Conservation (phyloP, 2,797 vertebrate species). For the Capromys pilorides region DNA sequence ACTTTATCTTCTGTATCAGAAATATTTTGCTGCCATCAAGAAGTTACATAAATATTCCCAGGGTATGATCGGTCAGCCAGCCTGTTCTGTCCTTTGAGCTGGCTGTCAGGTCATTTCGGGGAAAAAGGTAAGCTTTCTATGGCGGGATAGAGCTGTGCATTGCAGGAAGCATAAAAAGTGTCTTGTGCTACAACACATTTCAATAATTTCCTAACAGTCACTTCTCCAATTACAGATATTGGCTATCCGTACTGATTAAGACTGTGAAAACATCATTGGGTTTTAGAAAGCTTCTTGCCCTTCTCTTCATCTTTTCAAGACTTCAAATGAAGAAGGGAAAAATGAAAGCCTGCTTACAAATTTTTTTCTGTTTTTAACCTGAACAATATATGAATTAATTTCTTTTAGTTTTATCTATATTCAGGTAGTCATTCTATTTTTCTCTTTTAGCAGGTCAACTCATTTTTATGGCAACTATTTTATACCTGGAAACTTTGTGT, state of each 20-base stretch:
- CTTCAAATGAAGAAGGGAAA: neutral
- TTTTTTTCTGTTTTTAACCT: constrained; percentile 35
- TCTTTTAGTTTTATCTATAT: constrained; percentile 7
- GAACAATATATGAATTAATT: neutral
- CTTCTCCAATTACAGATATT: constrained; percentile 49
- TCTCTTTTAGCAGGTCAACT: neutral
- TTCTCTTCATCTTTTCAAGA: constrained; percentile 38
- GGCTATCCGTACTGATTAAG: neutral
- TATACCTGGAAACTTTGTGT: constrained; percentile 25
- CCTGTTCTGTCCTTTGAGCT: constrained; percentile 49
- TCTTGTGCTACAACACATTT: constrained; percentile 54
- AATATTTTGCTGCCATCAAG: constrained; percentile 69
- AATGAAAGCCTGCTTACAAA: constrained; percentile 19
- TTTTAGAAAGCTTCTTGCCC: neutral
- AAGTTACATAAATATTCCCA: constrained; percentile 74
- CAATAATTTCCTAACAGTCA: constrained; percentile 47
- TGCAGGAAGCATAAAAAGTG: constrained; percentile 17
- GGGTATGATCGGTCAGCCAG: constrained; percentile 47
- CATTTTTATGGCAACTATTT: constrained; percentile 1
- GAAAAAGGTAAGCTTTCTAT: constrained; percentile 57
- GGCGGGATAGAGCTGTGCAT: neutral
- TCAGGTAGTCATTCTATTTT: neutral
- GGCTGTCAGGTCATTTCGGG: constrained; percentile 16
- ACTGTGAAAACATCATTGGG: constrained; percentile 7
- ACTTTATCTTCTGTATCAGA: constrained; percentile 64